phyloP scores from a whole-genome alignment of 2,888 invertebrate species.

The Lacanobia oleracea region DNA sequence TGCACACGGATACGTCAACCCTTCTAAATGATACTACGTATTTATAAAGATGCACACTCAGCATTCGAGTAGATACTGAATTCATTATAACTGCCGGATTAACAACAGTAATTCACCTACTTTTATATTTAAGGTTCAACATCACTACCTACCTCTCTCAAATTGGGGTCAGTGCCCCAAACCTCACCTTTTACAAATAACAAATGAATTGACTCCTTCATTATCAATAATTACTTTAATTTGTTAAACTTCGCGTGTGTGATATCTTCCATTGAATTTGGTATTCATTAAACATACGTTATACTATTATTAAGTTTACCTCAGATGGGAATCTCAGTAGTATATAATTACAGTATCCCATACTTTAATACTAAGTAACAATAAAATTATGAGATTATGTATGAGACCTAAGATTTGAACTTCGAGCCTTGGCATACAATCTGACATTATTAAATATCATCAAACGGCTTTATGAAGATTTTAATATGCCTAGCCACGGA shows the following conservation, averaged over 20 bases:
- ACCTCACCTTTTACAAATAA: slow-evolving; percentile 1
- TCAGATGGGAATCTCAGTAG: slow-evolving; percentile 49
- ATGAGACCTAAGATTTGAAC: slow-evolving; percentile 56
- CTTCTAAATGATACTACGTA: not conserved
- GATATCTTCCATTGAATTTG: slow-evolving; percentile 41
- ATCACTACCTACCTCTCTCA: not conserved
- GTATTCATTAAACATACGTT: slow-evolving; percentile 43
- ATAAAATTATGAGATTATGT: slow-evolving; percentile 59
- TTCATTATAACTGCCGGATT: not conserved
- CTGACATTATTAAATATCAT: slow-evolving; percentile 5
- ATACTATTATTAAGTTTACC: slow-evolving; percentile 48
- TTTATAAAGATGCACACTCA: not conserved
- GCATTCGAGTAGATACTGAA: not conserved
- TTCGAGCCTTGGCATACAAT: slow-evolving; percentile 60
- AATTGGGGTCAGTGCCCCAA: slow-evolving; percentile 4
- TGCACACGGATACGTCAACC: too few relatives aligned
- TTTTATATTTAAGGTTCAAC: not conserved
- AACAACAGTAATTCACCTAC: not conserved
- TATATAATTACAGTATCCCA: slow-evolving; percentile 38
- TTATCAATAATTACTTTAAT: slow-evolving; percentile 35
- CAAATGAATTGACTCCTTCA: slow-evolving; percentile 38
- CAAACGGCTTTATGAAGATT: slow-evolving; percentile 5
- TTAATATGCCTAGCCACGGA: slow-evolving; percentile 19
- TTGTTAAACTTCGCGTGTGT: slow-evolving; percentile 49
- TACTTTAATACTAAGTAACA: slow-evolving; percentile 38